Percentiles rank a stretch among this genome's conserved stretches.
These are phyloP conservation scores for Pseudonaja textilis DNA, from an alignment of 2,113 vertebrate genomes.

Conservation along the genomic window DNA sequence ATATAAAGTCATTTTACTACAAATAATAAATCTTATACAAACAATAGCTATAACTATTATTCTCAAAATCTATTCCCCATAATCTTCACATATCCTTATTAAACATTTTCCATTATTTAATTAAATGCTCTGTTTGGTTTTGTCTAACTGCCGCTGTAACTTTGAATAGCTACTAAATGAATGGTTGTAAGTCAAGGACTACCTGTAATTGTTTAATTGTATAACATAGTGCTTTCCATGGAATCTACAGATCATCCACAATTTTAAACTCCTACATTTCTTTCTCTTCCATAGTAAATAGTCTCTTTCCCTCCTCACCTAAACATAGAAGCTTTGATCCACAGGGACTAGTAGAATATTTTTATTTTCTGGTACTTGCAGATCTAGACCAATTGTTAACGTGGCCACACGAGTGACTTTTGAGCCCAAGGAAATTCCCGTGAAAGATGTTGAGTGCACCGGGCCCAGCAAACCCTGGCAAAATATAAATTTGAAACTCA, in stretches of 20 bases:
- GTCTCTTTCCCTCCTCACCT: not conserved
- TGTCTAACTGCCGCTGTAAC: not conserved
- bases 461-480: accelerated
- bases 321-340: not conserved
- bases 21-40: too few relatives aligned
- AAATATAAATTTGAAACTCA: constrained; percentile 30
- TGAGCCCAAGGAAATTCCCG: constrained; percentile 62
- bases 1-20: not conserved
- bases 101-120: too few relatives aligned
- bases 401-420: constrained; percentile 55
- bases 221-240: not conserved
- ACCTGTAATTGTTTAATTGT: not conserved
- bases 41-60: too few relatives aligned
- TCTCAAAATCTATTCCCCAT: too few relatives aligned
- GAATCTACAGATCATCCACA: not conserved
- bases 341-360: not conserved
- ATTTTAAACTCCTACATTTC: not conserved
- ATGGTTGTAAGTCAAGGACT: not conserved
- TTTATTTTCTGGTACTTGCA: constrained; percentile 32
- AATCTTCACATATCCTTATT: too few relatives aligned
- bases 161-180: not conserved
- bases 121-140: too few relatives aligned
- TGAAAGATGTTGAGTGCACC: constrained; percentile 50
- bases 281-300: not conserved
- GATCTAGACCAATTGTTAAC: constrained; percentile 69